Conservation (phyloP, 1,140 invertebrate species). For the Drosophila nebulosa region DNA sequence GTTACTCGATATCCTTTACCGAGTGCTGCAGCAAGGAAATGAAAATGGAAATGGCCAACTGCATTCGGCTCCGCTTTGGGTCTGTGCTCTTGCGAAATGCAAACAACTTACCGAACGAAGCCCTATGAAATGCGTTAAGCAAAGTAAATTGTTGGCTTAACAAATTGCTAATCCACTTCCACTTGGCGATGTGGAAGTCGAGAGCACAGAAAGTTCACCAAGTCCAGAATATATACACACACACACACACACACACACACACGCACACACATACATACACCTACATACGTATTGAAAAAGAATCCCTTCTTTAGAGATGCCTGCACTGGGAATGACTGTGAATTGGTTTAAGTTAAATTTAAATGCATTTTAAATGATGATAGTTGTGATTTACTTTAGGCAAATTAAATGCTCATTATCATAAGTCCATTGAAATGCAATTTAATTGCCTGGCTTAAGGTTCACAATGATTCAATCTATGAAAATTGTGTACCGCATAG, state of each 20-base stretch:
- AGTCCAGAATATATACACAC: no score
- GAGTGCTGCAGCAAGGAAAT: slow-evolving; percentile 2
- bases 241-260: no score
- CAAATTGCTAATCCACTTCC: slow-evolving; percentile 21
- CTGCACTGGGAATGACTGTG: background rate
- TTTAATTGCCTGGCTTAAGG: no score
- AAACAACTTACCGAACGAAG: slow-evolving; percentile 16
- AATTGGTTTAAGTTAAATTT: background rate
- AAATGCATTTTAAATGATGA: background rate
- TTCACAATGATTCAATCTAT: no score
- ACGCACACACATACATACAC: no score
- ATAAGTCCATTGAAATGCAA: background rate
- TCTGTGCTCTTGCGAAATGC: background rate
- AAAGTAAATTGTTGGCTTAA: slow-evolving; percentile 19
- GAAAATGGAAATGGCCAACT: slow-evolving; percentile 3
- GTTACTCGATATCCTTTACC: slow-evolving; percentile 13
- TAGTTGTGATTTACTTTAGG: background rate
- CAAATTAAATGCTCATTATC: background rate
- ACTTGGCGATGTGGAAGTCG: background rate
- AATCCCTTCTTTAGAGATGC: background rate
- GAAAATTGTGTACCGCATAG: no score
- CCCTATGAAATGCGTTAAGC: slow-evolving; percentile 9
- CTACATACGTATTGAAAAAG: slow-evolving; percentile 25
- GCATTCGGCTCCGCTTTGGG: background rate
- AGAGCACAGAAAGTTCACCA: slow-evolving; percentile 4